phyloP scores from a whole-genome alignment of 2,888 invertebrate genomes.

The Orchesellides sinensis region DNA sequence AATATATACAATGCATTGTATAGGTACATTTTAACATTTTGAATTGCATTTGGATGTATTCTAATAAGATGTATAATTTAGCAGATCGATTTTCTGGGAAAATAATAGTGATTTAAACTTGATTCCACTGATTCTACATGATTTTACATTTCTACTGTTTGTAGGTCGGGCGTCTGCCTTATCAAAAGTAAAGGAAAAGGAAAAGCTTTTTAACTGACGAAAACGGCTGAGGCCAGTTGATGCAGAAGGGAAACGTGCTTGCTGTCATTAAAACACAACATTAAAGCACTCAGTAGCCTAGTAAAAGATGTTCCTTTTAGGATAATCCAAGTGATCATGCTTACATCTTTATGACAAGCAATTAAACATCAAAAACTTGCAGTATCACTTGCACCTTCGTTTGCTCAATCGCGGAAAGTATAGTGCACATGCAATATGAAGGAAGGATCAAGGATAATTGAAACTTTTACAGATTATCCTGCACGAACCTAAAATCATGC shows the following conservation, averaged over 20 bases:
- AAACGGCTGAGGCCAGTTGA: neutral
- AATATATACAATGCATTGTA: too few species aligned
- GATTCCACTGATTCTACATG: neutral
- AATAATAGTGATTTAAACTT: conserved; percentile 44
- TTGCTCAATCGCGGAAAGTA: conserved; percentile 35
- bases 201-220: neutral
- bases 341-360: conserved; percentile 2
- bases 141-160: conserved; percentile 28
- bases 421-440: neutral
- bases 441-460: conserved; percentile 2
- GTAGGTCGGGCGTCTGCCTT: conserved; percentile 26
- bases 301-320: conserved; percentile 9
- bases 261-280: neutral
- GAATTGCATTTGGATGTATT: neutral
- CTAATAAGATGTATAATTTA: conserved; percentile 27
- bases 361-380: conserved; percentile 42
- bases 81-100: conserved; percentile 48
- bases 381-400: conserved; percentile 42
- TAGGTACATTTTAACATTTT: conserved; percentile 9
- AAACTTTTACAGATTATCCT: conserved; percentile 14
- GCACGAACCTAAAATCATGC: conserved; percentile 10
- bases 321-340: too few species aligned
- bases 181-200: neutral
- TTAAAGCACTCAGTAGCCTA: neutral
- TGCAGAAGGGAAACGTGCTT: neutral